Evolutionary conservation across 2,113 vertebrate species (phyloP).

Genomic region (Acanthochromis polyacanthus): DNA sequence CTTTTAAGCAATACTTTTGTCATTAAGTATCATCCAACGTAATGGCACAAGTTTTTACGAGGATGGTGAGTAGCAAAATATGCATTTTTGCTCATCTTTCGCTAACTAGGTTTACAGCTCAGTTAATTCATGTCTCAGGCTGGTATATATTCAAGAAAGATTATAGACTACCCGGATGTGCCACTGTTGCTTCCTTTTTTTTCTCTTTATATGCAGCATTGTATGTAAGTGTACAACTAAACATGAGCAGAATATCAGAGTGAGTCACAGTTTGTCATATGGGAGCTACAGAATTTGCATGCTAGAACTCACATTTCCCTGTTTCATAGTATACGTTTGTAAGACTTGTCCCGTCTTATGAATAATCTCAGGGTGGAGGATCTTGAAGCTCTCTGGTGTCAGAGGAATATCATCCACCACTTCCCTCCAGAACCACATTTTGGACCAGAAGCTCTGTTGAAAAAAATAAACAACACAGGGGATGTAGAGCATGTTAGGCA

Average conservation of each 20-base stretch:
- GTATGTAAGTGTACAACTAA: not conserved
- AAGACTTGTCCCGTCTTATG: conserved; percentile 74
- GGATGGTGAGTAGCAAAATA: too few relatives aligned
- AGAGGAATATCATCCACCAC: conserved; percentile 85
- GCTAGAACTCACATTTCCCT: conserved; percentile 69
- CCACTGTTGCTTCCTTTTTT: not conserved
- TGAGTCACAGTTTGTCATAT: conserved; percentile 1
- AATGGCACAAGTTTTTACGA: too few relatives aligned
- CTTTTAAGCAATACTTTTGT: not conserved
- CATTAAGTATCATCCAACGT: too few relatives aligned
- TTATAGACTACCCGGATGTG: not conserved
- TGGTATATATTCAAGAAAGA: conserved; percentile 2
- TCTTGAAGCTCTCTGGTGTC: conserved; percentile 78
- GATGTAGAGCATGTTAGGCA: conserved; percentile 2
- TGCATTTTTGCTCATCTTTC: not conserved
- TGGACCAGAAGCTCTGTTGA: conserved; percentile 85
- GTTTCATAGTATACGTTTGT: conserved; percentile 71
- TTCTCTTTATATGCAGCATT: not conserved
- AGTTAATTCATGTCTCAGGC: not conserved
- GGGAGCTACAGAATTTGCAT: not conserved
- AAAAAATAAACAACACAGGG: conserved; percentile 2
- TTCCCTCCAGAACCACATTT: conserved; percentile 88
- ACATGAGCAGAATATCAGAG: not conserved
- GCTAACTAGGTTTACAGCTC: too few relatives aligned
- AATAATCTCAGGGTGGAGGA: conserved; percentile 86